Base-by-base conservation (phyloP, 1,140 invertebrate species). In the Pseudoatta argentina region DNA sequence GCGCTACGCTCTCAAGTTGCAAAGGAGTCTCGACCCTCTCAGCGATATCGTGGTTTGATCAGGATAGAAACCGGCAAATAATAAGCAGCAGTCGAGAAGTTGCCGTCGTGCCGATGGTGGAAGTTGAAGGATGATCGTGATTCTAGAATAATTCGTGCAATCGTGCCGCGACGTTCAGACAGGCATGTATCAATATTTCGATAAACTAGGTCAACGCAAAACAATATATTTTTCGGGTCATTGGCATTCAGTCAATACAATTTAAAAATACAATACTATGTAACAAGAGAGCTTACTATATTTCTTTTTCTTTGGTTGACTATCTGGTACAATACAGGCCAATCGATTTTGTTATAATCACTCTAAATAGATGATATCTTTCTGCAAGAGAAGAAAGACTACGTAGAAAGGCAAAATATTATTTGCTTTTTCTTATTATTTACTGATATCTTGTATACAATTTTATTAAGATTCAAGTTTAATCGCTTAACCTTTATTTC, bases 21-120 rank as follows among this genome's bases (percentile, higher is more conserved):
- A 86, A 67, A 83, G 88, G 88, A 77, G 81, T 76, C 67, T 51
- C 61, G 16, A 39, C 75, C 44, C 69, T 39, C 51, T 51, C 69
- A 39, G 24, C 67, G 12, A 24, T 61, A 73, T 83, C 69, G 79
- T 14, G 66, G 66, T 71, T 61, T 73, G 55, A 75, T 83, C 79
- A 34, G 69, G 69, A 83, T 61, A 30, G 34, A 61, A 16, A 83
- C 69, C 39, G 79, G 27, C 39, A 83, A 83, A 75, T 83, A 75
- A 83, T 83, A 83, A 73, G 79, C 55, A n/a, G 39, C 44, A 30
- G 24, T 34, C n/a, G 69, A 48, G 39, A 73, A 55, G 53, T 73
- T 82, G 39, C 16, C 7, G 48, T 18, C 27, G 30, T 6, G 48
- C 30, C 48, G 16, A 34, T 69, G 1, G 21, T 53, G 30, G 21